These are phyloP conservation scores for Erynnis tages DNA, from an alignment of 2,888 invertebrate genomes.

Conservation along the genomic window DNA sequence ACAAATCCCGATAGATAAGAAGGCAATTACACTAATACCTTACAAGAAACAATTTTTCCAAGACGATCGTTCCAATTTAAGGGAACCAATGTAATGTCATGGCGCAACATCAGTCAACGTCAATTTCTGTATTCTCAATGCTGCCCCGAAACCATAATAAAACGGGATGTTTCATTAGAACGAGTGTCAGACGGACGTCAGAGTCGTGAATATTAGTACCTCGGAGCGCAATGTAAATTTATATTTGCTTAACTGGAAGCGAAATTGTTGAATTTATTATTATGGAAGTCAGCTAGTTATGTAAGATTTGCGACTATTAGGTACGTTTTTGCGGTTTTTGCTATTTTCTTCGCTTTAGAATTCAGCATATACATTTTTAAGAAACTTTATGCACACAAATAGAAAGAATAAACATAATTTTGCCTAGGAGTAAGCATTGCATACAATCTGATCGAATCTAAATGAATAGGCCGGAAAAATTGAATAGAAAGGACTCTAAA, in stretches of 20 bases:
- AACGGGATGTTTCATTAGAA: conserved; percentile 36
- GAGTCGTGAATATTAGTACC: conserved; percentile 19
- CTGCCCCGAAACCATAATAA: conserved; percentile 30
- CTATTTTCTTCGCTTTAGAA: too few relatives aligned
- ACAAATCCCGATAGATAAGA: background rate
- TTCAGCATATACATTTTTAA: too few relatives aligned
- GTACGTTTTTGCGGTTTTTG: too few relatives aligned
- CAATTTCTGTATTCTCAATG: conserved; percentile 36
- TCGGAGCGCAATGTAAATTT: background rate
- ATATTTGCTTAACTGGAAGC: background rate
- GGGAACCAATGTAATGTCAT: conserved; percentile 29
- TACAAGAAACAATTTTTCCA: background rate
- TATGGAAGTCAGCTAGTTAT: background rate
- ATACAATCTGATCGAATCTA: too few relatives aligned
- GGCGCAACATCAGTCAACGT: conserved; percentile 41
- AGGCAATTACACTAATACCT: background rate
- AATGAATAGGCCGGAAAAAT: too few relatives aligned
- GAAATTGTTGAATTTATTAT: background rate
- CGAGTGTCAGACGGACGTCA: conserved; percentile 31
- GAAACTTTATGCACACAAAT: too few relatives aligned
- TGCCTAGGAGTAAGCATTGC: too few relatives aligned
- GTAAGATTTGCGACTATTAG: background rate
- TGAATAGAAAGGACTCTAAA: too few relatives aligned
- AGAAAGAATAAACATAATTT: too few relatives aligned
- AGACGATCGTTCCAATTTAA: conserved; percentile 23